These are phyloP conservation scores for Dryocosmus kuriphilus DNA, from an alignment of 2,888 invertebrate species.

Conservation along the genomic window DNA sequence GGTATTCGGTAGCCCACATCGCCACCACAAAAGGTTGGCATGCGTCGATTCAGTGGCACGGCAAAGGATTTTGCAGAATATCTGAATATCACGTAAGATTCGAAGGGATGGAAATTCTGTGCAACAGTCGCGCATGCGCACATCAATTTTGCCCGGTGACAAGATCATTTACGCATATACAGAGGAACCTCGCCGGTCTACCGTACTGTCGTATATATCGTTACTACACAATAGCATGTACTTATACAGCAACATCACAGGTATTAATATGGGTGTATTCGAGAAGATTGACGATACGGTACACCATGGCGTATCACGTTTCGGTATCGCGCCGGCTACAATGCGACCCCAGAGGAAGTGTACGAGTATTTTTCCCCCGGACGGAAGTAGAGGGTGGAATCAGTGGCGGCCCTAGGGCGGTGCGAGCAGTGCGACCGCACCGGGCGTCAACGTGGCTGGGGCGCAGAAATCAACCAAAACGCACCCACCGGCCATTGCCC, in stretches of 20 bases:
- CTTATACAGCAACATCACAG: background rate
- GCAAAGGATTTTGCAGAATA: slow-evolving; percentile 43
- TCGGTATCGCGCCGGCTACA: slow-evolving; percentile 44
- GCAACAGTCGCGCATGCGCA: slow-evolving; percentile 37
- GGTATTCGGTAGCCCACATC: slow-evolving; percentile 30
- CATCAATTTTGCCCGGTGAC: background rate
- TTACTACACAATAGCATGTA: background rate
- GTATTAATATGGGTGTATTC: slow-evolving; percentile 22
- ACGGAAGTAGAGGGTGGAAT: slow-evolving; percentile 48
- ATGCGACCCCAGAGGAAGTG: slow-evolving; percentile 48
- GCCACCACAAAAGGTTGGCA: slow-evolving; percentile 38
- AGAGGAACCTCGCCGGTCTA: background rate
- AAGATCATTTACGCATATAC: slow-evolving; percentile 22
- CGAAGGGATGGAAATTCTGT: slow-evolving; percentile 44
- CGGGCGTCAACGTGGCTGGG: too few relatives aligned
- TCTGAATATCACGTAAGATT: slow-evolving; percentile 43
- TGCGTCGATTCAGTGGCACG: slow-evolving; percentile 38
- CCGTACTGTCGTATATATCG: background rate
- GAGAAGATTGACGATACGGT: slow-evolving; percentile 42
- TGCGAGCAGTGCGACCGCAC: too few relatives aligned
- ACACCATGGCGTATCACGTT: slow-evolving; percentile 47
- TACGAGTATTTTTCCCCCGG: slow-evolving; percentile 56
- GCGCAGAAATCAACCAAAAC: too few relatives aligned
- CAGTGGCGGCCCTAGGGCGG: too few relatives aligned
- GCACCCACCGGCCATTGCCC: too few relatives aligned